A percentile compares a stretch with the other conserved stretches of the same genome.
Evolutionary conservation across 2,113 vertebrate genomes (phyloP).

Genomic region (Agelaius tricolor): DNA sequence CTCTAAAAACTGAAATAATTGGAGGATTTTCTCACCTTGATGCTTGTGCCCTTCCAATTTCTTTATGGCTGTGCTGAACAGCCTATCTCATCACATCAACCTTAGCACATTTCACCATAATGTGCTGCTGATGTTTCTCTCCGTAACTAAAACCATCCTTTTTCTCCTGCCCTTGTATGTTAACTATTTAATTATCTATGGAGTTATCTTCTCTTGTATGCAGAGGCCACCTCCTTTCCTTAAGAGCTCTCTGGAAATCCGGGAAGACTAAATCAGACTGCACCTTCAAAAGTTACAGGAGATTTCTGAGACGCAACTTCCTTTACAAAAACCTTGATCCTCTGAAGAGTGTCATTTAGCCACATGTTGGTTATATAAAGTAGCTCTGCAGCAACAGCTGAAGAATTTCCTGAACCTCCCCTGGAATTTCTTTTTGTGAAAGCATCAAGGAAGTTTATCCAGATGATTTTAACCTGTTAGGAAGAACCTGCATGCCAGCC

Average conservation of each 20-base stretch:
- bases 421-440: background rate
- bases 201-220: background rate
- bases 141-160: background rate
- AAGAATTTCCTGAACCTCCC: background rate
- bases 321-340: background rate
- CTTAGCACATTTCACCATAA: background rate
- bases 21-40: background rate
- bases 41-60: background rate
- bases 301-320: background rate
- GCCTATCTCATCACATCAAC: background rate
- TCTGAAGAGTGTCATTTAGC: background rate
- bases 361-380: background rate
- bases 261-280: background rate
- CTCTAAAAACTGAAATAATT: background rate
- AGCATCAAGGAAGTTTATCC: background rate
- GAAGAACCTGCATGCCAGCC: background rate
- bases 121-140: background rate
- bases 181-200: background rate
- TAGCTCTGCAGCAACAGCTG: background rate
- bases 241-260: background rate
- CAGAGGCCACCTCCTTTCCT: background rate
- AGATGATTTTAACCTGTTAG: background rate
- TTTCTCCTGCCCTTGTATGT: background rate
- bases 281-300: background rate
- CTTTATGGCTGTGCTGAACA: background rate